A percentile compares a stretch with the other conserved stretches of the same genome.
Conservation (phyloP, 2,888 invertebrate genomes). For the Acrobasis consociella region DNA sequence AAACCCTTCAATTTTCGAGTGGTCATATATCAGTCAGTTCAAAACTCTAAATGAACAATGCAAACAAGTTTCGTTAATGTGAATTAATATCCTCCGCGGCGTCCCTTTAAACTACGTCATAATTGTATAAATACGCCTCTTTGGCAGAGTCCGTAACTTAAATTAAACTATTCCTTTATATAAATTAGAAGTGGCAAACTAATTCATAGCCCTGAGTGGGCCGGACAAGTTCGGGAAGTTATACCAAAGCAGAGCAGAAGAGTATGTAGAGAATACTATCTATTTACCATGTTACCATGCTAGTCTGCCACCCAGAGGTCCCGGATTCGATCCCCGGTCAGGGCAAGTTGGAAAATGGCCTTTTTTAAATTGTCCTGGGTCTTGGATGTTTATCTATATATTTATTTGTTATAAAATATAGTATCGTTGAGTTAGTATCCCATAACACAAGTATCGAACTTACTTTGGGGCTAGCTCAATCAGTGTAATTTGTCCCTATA, state of each 20-base stretch:
- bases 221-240: conserved; percentile 7
- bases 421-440: too few relatives aligned
- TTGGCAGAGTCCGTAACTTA: conserved; percentile 31
- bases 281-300: too few relatives aligned
- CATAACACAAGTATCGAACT: too few relatives aligned
- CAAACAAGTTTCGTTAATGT: conserved; percentile 18
- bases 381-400: too few relatives aligned
- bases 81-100: conserved; percentile 17
- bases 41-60: conserved; percentile 9
- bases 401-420: too few relatives aligned
- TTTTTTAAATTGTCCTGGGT: too few relatives aligned
- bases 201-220: conserved; percentile 12
- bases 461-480: too few relatives aligned
- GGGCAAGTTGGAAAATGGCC: too few relatives aligned
- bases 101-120: conserved; percentile 10
- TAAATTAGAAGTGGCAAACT: conserved; percentile 20
- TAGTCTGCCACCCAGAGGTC: too few relatives aligned
- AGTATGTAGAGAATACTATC: not conserved
- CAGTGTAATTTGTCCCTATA: too few relatives aligned
- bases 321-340: too few relatives aligned
- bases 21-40: not conserved
- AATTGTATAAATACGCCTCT: conserved; percentile 21
- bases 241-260: not conserved
- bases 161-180: conserved; percentile 25
- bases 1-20: too few relatives aligned